phyloP scores from a whole-genome alignment of 2,888 invertebrate species.

The Ophion costatus region DNA sequence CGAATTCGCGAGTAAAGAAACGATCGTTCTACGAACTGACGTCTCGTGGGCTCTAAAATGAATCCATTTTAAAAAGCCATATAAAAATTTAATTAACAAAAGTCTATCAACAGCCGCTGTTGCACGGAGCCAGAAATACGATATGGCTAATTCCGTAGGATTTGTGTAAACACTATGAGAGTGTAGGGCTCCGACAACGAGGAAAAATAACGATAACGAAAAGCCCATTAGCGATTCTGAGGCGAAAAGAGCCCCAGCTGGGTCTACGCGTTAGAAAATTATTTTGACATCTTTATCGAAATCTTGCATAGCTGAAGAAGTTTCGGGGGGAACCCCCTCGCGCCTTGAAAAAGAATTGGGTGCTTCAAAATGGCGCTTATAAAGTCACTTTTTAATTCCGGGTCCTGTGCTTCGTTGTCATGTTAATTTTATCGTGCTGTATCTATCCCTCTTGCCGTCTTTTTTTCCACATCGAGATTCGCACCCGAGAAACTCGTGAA shows the following conservation, averaged over 20 bases:
- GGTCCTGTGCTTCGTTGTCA: conserved; percentile 32
- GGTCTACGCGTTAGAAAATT: not conserved
- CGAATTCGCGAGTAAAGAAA: not conserved
- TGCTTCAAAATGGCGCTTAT: not conserved
- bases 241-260: not conserved
- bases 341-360: not conserved
- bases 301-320: not conserved
- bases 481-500: conserved; percentile 58
- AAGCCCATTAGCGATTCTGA: not conserved
- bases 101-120: not conserved
- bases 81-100: not conserved
- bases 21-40: not conserved
- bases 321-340: not conserved
- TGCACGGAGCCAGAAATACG: no score
- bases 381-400: conserved; percentile 38
- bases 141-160: not conserved
- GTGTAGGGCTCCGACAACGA: not conserved
- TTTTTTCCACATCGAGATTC: conserved; percentile 48
- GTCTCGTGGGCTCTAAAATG: not conserved
- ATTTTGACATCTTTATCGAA: not conserved
- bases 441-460: conserved; percentile 37
- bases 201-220: not conserved
- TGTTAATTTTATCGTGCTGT: conserved; percentile 43
- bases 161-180: not conserved
- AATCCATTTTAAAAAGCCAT: not conserved